Evolutionary conservation across 2,888 invertebrate species (phyloP), one percentile per base, ranked within the genome.

Genomic region (Mythimna lalbum): DNA sequence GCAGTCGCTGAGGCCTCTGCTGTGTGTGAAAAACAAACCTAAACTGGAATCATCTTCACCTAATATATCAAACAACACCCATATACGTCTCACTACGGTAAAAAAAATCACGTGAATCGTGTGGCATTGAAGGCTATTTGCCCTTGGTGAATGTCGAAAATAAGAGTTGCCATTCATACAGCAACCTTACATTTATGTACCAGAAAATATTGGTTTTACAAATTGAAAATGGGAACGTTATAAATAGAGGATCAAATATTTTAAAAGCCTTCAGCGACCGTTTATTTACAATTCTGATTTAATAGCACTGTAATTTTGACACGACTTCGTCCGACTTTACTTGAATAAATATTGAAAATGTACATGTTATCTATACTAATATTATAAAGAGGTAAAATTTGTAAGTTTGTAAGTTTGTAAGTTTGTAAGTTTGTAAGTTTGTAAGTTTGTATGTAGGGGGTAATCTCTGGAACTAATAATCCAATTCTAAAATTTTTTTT

Each of bases 181-280:
- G 4, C 69, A 55, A 60, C 23, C 31, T 55, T 33, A 57, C 27
- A 1, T 9, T 39, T 12, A 23, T 47, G 19, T 69, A 43, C 43
- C 17, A 43, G 31, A 53, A 47, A 69, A 73, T 76, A 55, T 76
- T 73, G 14, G 31, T 14, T 69, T 39, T 14, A 39, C 27, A 62
- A 50, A 39, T 67, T 39, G 12, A 75, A 76, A 39, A 69, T 23
- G 23, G 50, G 27, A 10, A 33, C 27, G 6, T 9, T 17, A 19
- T 49, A 56, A 56, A 68, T 56, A 50, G 19, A 50, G 3, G 23
- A 10, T n/a, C 72, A 50, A 77, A 77, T 71, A 56, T 61, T 78
- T 47, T 14, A 47, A 55, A 39, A 50, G 12, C 73, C 61, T 77
- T 43, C 73, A 43, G 55, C 21, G 2, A 47, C 5, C 33, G 56